Conservation (phyloP, 2,797 vertebrate genomes). For the Neostethus bicornis region DNA sequence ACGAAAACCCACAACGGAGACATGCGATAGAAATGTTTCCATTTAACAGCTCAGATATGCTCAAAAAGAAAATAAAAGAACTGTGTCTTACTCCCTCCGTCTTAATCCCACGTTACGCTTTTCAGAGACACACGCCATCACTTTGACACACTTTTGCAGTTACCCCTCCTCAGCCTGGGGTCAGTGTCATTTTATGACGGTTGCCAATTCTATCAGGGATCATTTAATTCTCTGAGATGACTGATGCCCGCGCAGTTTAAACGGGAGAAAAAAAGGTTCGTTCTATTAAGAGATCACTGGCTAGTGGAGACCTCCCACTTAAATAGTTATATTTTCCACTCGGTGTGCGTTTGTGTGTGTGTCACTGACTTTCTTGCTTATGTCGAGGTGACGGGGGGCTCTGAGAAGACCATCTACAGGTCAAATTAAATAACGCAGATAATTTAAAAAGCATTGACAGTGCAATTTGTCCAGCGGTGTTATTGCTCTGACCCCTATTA, state of each 20-base stretch:
- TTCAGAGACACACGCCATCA: constrained; percentile 17
- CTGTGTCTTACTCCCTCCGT: constrained; percentile 61
- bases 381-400: constrained; percentile 82
- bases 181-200: constrained; percentile 96
- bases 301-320: constrained; percentile 97
- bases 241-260: constrained; percentile 92
- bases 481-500: constrained; percentile 97
- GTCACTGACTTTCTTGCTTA: constrained; percentile 45
- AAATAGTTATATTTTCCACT: constrained; percentile 81
- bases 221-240: constrained; percentile 97
- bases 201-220: constrained; percentile 94
- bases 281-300: constrained; percentile 97
- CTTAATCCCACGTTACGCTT: constrained; percentile 12
- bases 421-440: constrained; percentile 98
- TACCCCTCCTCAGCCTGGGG: constrained; percentile 79
- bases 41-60: constrained; percentile 91
- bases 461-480: constrained; percentile 92
- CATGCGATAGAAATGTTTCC: constrained; percentile 90
- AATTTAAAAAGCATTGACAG: constrained; percentile 96
- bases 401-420: constrained; percentile 88
- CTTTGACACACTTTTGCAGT: constrained; percentile 44
- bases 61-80: constrained; percentile 94
- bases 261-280: constrained; percentile 91
- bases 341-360: constrained; percentile 45
- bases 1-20: constrained; percentile 85